Evolutionary conservation across 2,113 vertebrate species (phyloP).

Genomic region (Tursiops truncatus): DNA sequence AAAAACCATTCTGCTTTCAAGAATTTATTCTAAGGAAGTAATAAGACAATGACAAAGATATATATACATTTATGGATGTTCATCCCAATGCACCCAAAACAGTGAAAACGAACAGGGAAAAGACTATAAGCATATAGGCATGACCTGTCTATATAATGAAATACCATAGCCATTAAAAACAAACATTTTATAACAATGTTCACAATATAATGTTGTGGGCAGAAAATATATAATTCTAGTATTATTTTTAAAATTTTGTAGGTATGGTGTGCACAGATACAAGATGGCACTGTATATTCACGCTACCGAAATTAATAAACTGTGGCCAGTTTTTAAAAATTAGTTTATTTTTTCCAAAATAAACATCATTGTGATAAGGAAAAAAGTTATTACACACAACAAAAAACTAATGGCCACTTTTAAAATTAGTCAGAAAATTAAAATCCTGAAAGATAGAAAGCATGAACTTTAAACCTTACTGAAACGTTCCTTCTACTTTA

Average conservation of each 20-base stretch:
- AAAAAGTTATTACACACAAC: background rate
- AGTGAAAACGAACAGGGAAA: background rate
- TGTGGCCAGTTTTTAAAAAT: background rate
- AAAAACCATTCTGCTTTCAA: constrained; percentile 20
- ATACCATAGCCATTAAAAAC: background rate
- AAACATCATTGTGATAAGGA: background rate
- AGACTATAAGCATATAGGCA: background rate
- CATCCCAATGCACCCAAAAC: background rate
- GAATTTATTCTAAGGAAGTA: background rate
- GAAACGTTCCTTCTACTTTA: background rate
- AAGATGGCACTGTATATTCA: background rate
- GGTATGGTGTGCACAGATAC: background rate
- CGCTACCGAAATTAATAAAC: background rate
- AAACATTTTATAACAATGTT: background rate
- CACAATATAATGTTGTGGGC: background rate
- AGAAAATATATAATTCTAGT: background rate
- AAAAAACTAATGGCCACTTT: background rate
- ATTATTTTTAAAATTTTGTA: background rate
- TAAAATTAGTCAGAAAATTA: background rate
- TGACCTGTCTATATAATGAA: background rate
- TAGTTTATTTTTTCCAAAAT: background rate
- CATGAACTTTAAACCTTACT: constrained; percentile 28
- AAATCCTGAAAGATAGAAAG: background rate
- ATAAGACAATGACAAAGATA: background rate
- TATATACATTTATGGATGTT: background rate